Evolutionary conservation across 2,888 invertebrate genomes (phyloP), one percentile per base, ranked within the genome.

Genomic region (Brachypterus glaber): DNA sequence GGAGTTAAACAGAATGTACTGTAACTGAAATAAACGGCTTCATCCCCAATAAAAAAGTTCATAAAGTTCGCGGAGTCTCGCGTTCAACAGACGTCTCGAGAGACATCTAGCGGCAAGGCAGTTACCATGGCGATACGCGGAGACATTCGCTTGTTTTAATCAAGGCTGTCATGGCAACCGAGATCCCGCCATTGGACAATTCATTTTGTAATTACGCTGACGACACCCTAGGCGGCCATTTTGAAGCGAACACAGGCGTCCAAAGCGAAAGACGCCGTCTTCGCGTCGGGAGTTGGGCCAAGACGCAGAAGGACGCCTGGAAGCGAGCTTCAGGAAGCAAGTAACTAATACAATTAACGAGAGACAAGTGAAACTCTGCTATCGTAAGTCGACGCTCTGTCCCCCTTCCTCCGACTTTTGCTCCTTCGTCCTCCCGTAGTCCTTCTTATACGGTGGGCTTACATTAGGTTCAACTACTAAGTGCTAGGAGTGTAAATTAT

Each of bases 171-270:
- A 66, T 66, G 66, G 65, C 63, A 66, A 66, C 65, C 62, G 63
- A 64, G 64, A 65, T 64, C 63, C 66, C 62, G 65, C 66, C 64
- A 67, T 67, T 67, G 67, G 67, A 66, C 67, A 66, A 67, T 67
- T 54, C 54, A 54, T 66, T 67, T 66, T 60, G 67, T 67, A 67
- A 67, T 67, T 67, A 67, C 67, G 64, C 60, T 65, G 67, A 67
- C 67, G 67, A 67, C 67, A 67, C 67, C 67, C 67, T 52, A 64
- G 67, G 66, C 67, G 65, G 67, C 67, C 67, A 66, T 67, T 66
- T 67, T 67, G 66, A 60, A 64, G 61, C 56, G 62, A 60, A 59
- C 56, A 55, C 62, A 60, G 55, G 51, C 59, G 60, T 46, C 61
- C 64, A 63, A 54, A 45, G 40, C 45, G 43, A 44, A 44, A 49